Evolutionary conservation across 2,888 invertebrate genomes (phyloP).

Genomic region (Metopia argyrocephala): DNA sequence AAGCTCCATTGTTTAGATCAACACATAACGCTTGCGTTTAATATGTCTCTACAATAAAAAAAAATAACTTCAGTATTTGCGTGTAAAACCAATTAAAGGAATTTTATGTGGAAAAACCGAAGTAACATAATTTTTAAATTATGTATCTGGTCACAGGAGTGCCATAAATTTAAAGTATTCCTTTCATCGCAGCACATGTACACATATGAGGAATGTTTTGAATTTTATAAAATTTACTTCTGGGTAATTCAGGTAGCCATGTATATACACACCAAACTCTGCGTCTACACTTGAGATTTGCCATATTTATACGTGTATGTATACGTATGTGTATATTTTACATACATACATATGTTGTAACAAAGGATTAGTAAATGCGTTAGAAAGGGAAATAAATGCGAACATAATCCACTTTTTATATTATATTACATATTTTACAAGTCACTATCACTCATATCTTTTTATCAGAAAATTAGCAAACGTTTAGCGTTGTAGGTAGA

Average conservation of each 20-base stretch:
- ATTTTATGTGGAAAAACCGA: neutral
- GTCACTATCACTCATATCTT: conserved; percentile 10
- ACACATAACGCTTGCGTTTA: conserved; percentile 5
- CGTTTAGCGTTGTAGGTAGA: conserved; percentile 33
- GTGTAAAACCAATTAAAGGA: neutral
- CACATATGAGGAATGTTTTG: too few species aligned
- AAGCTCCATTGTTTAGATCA: conserved; percentile 22
- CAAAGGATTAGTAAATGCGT: too few species aligned
- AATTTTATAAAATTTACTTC: too few species aligned
- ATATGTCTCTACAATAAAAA: neutral
- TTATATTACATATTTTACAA: neutral
- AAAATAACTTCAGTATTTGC: neutral
- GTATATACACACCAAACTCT: too few species aligned
- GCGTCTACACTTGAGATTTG: conserved; percentile 17
- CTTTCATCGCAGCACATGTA: too few species aligned
- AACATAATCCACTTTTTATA: conserved; percentile 22
- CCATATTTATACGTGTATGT: too few species aligned
- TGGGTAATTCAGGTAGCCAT: too few species aligned
- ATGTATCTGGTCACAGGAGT: neutral
- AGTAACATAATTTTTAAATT: neutral
- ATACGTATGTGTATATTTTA: too few species aligned
- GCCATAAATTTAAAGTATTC: conserved; percentile 1
- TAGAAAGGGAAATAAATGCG: conserved; percentile 44
- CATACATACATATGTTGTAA: too few species aligned
- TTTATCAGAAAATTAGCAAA: conserved; percentile 53